Conservation (phyloP, 2,888 invertebrate genomes). For the Lathronympha strigana region DNA sequence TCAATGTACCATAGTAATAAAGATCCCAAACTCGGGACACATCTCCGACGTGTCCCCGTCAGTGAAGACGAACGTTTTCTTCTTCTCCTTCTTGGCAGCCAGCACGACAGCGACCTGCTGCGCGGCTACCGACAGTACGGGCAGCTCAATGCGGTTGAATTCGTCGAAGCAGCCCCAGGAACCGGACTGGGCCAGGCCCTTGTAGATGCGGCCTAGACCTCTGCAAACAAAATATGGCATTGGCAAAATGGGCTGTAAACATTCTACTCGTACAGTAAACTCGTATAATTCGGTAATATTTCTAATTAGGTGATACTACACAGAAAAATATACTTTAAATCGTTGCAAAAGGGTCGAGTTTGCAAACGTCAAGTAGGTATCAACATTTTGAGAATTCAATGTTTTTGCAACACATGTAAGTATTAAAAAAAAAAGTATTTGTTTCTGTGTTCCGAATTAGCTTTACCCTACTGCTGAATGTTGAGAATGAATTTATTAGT, state of each 20-base stretch:
- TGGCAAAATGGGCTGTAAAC: background rate
- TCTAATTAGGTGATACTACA: no score
- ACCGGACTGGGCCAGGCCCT: constrained; percentile 97
- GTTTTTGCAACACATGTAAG: no score
- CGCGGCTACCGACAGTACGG: constrained; percentile 94
- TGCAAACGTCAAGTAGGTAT: no score
- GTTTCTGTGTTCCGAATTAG: no score
- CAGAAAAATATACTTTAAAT: no score
- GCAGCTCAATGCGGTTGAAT: constrained; percentile 97
- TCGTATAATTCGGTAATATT: no score
- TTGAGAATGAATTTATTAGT: no score
- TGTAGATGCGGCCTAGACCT: constrained; percentile 97
- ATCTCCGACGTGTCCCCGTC: constrained; percentile 97
- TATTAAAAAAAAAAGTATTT: no score
- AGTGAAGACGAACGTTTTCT: constrained; percentile 95
- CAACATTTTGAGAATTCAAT: no score
- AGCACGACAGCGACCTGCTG: constrained; percentile 98
- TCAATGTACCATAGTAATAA: constrained; percentile 96
- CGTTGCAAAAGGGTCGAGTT: no score
- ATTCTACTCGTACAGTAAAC: no score
- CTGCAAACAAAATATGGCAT: constrained; percentile 64
- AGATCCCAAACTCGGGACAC: constrained; percentile 98
- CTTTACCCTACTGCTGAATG: no score
- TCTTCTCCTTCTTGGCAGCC: constrained; percentile 96
- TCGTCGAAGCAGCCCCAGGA: constrained; percentile 99